These are phyloP conservation scores for Mamestra configurata DNA, from an alignment of 1,140 invertebrate genomes.

Conservation along the genomic window DNA sequence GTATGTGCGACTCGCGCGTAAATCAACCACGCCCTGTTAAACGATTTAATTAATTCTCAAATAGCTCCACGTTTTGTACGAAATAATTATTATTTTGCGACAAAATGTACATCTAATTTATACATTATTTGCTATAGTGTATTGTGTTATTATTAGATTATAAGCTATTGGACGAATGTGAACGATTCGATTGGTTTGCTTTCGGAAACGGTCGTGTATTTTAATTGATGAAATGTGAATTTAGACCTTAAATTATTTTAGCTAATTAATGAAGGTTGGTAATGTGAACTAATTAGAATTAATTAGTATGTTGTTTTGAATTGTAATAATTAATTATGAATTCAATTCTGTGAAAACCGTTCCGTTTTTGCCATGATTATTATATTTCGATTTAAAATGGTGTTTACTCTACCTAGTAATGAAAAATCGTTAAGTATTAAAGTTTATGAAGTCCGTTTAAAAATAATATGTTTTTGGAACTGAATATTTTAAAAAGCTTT, in stretches of 20 bases:
- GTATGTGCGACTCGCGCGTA: conserved; percentile 77
- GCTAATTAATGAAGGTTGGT: conserved; percentile 4
- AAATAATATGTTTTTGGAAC: too few relatives aligned
- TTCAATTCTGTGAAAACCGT: not conserved
- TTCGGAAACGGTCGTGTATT: not conserved
- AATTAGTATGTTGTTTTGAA: not conserved
- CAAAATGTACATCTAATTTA: conserved; percentile 23
- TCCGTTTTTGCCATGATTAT: conserved; percentile 6
- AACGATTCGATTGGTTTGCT: not conserved
- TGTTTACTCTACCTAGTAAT: not conserved
- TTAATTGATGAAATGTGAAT: not conserved
- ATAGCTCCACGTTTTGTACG: conserved; percentile 69
- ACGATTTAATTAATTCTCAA: conserved; percentile 83
- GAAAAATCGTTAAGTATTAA: too few relatives aligned
- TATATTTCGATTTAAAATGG: not conserved
- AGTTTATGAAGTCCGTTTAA: too few relatives aligned
- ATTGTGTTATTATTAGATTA: conserved; percentile 20
- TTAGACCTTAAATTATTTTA: conserved; percentile 4
- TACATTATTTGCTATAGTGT: not conserved
- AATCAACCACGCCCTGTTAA: conserved; percentile 80
- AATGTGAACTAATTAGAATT: conserved; percentile 14
- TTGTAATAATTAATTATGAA: not conserved
- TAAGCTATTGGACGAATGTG: not conserved
- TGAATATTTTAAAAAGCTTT: too few relatives aligned
- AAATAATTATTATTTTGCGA: conserved; percentile 36